Evolutionary conservation across 1,140 invertebrate genomes (phyloP), one percentile per base, ranked within the genome.

Genomic region (Armadillidium nasatum): DNA sequence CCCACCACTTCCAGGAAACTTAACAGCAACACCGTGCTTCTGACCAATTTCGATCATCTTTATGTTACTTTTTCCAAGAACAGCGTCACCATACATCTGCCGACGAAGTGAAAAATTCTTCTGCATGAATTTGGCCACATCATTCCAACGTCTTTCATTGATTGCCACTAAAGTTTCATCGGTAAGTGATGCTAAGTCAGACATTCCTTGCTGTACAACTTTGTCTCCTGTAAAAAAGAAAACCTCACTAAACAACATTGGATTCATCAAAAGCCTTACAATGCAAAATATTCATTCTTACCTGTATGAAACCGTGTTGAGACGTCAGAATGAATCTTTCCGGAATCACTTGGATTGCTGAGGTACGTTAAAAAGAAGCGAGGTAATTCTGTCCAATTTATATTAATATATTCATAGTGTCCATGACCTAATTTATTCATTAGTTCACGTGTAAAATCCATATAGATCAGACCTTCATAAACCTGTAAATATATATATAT

Each of bases 1-100:
- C 7, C 83, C 83, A 1, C 83, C 83, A 80, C 82, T 83, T 0
- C 83, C 83, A 23, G 83, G 83, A 73, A 84, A 82, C 73, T 84
- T 84, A 13, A 80, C 80, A 15, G 74, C 77, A 22, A 82, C 81
- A n/a, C 82, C 82, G 77, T 73, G 78, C 44, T 77, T 77, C 46
- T 79, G 45, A 44, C 82, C 83, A 72, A 84, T 80, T 54, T 82
- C 81, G 10, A 84, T 75, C 83, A 84, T 83, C 11, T 73, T 60
- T 19, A 84, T 60, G 50, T 83, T 84, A 10, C 81, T 73, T 22
- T 69, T 66, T 9, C 83, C 83, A 11, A 84, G 70, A 15, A 74
- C 74, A 13, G 54, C 78, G 60, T 82, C 81, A 10, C 82, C 81
- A 77, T 84, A 84, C 66, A 84, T 74, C 60, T 78, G 71, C 73